phyloP scores from a whole-genome alignment of 2,888 invertebrate genomes.

The Junonia oenone region DNA sequence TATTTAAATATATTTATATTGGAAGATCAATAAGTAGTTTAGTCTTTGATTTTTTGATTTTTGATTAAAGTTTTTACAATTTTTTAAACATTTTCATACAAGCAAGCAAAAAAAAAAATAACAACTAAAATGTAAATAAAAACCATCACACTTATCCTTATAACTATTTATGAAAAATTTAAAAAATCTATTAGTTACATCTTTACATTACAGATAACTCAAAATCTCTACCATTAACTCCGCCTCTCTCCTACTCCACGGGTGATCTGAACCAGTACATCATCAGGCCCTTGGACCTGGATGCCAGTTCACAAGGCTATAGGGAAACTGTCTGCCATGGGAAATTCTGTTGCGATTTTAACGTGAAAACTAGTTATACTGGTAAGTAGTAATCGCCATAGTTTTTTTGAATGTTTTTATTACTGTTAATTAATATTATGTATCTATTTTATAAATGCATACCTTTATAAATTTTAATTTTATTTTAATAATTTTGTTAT shows the following conservation, averaged over 20 bases:
- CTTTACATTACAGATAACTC: slow-evolving; percentile 29
- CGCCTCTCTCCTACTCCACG: slow-evolving; percentile 26
- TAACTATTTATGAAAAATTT: too few species aligned
- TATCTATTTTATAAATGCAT: not conserved
- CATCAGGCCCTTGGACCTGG: slow-evolving; percentile 46
- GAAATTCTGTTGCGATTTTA: slow-evolving; percentile 57
- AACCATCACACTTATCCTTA: too few species aligned
- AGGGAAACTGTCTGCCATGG: slow-evolving; percentile 51
- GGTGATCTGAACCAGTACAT: slow-evolving; percentile 52
- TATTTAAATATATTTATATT: not conserved
- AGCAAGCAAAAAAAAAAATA: too few species aligned
- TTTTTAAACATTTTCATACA: too few species aligned
- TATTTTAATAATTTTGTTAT: too few species aligned
- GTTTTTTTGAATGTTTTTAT: too few species aligned
- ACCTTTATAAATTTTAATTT: not conserved
- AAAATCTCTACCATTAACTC: slow-evolving; percentile 19
- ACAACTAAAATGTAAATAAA: too few species aligned
- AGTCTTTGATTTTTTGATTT: too few species aligned
- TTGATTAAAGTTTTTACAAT: too few species aligned
- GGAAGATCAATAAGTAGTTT: too few species aligned
- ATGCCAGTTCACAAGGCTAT: slow-evolving; percentile 40
- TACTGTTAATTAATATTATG: too few species aligned
- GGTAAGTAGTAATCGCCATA: slow-evolving; percentile 38
- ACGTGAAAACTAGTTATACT: slow-evolving; percentile 41
- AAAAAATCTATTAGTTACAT: too few species aligned